These are phyloP conservation scores for Rhynchomys soricoides DNA, from an alignment of 2,113 vertebrate genomes.

Conservation along the genomic window DNA sequence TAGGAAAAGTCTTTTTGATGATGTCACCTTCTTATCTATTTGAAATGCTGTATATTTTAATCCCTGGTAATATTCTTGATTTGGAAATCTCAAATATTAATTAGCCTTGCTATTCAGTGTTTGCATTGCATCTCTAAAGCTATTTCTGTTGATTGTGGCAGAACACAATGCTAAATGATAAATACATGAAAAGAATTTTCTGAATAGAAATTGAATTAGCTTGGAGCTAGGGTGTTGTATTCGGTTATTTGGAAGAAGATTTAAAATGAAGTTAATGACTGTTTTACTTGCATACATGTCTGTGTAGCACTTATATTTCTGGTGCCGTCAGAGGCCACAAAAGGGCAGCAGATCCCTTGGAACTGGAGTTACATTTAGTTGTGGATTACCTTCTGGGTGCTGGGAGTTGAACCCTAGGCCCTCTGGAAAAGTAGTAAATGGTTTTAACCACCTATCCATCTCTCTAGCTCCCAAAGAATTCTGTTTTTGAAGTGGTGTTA, in stretches of 20 bases:
- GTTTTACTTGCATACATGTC: not conserved
- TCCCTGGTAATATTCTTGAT: not conserved
- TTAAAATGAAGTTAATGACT: not conserved
- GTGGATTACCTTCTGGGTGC: not conserved
- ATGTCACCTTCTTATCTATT: not conserved
- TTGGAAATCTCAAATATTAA: constrained; percentile 41
- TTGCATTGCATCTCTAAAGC: not conserved
- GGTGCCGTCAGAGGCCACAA: not conserved
- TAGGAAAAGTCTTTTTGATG: constrained; percentile 33
- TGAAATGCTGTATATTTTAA: constrained; percentile 13
- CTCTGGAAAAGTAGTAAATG: not conserved
- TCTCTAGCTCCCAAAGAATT: not conserved
- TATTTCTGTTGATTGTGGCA: not conserved
- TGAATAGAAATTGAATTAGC: not conserved
- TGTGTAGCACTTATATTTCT: not conserved
- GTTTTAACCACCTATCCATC: not conserved
- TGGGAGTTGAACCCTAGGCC: not conserved
- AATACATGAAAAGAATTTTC: not conserved
- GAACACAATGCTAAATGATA: not conserved
- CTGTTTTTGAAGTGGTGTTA: not conserved
- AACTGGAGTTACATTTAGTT: not conserved
- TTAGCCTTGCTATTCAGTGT: not conserved
- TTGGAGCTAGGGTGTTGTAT: not conserved
- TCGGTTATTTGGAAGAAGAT: not conserved
- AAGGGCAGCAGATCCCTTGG: too few relatives aligned